Evolutionary conservation across 2,113 vertebrate genomes (phyloP).

Genomic region (Casuarius casuarius): DNA sequence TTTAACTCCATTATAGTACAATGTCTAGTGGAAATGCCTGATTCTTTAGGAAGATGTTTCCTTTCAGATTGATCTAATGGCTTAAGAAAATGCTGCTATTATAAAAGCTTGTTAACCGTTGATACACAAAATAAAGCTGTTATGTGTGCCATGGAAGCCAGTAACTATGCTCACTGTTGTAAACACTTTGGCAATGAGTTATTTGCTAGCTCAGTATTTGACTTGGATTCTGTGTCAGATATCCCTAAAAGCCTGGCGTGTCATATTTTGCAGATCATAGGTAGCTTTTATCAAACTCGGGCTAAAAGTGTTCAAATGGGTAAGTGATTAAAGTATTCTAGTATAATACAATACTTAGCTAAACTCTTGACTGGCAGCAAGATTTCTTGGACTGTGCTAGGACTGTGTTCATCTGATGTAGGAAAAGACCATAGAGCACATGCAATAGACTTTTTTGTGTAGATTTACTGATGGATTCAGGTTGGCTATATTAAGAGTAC

Average conservation of each 20-base stretch:
- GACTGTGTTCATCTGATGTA: neutral
- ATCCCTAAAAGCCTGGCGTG: neutral
- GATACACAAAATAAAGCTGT: conserved; percentile 6
- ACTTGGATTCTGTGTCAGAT: neutral
- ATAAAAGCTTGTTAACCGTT: conserved; percentile 34
- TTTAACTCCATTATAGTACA: conserved; percentile 54
- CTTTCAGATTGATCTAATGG: conserved; percentile 46
- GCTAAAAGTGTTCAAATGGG: neutral
- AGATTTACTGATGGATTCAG: neutral
- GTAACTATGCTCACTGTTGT: neutral
- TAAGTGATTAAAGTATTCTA: neutral
- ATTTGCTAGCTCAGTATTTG: neutral
- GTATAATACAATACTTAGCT: neutral
- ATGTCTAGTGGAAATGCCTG: conserved; percentile 29
- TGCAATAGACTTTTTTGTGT: fast-evolving
- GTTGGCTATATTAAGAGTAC: neutral
- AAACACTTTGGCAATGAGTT: neutral
- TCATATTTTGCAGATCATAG: neutral
- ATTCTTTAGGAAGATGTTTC: conserved; percentile 31
- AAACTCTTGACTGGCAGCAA: neutral
- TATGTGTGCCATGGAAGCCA: neutral
- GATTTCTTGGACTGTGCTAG: neutral
- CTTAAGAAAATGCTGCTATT: conserved; percentile 35
- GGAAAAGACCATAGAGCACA: neutral
- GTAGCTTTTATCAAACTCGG: conserved; percentile 1